Evolutionary conservation across 2,888 invertebrate species (phyloP).

Genomic region (Hemaris fuciformis): DNA sequence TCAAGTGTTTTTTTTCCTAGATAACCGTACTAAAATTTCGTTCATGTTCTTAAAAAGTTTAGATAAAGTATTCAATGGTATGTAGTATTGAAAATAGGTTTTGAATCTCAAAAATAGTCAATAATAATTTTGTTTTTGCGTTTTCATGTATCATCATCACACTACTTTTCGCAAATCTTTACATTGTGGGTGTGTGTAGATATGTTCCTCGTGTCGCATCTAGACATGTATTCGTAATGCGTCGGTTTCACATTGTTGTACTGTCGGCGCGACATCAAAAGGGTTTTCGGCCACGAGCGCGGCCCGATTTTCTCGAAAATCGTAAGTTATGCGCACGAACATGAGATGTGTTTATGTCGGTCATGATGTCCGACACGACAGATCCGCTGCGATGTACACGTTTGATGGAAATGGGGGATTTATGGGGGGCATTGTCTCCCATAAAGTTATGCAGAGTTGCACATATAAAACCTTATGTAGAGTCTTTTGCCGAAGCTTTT

Average conservation of each 20-base stretch:
- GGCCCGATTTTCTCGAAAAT: constrained; percentile 69
- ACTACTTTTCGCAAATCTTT: no score
- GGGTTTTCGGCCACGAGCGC: constrained; percentile 58
- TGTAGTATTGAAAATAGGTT: no score
- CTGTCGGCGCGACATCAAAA: constrained; percentile 64
- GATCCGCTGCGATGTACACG: constrained; percentile 25
- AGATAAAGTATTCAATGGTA: background rate
- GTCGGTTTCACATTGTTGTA: constrained; percentile 59
- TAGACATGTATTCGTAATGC: background rate
- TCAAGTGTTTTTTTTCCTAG: no score
- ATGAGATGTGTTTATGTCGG: constrained; percentile 37
- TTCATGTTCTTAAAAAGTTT: no score
- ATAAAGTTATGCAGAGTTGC: background rate
- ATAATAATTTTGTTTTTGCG: background rate
- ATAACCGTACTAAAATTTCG: no score
- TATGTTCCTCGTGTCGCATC: constrained; percentile 4
- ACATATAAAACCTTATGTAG: background rate
- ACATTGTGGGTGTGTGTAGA: background rate
- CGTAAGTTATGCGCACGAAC: constrained; percentile 65
- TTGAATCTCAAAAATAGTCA: no score
- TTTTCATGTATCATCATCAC: background rate
- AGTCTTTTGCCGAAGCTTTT: no score
- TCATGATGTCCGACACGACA: constrained; percentile 37
- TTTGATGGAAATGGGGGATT: background rate
- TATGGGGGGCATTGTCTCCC: background rate